phyloP scores from a whole-genome alignment of 2,888 invertebrate species.

The Drosophila pseudotalamancana region DNA sequence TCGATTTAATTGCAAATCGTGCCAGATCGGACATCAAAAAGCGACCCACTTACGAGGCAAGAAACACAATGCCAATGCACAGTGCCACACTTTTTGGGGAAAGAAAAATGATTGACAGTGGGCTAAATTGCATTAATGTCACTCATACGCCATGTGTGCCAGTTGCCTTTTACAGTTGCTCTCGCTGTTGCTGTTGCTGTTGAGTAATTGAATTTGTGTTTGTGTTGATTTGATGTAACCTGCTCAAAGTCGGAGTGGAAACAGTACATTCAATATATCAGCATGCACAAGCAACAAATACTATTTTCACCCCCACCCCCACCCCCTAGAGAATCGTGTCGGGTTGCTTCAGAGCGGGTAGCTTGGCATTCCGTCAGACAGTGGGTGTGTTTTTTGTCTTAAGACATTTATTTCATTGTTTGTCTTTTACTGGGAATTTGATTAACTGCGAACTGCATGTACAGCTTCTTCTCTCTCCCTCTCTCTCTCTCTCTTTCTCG shows the following conservation, averaged over 20 bases:
- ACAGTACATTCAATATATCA: conserved; percentile 51
- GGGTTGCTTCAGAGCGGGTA: conserved; percentile 10
- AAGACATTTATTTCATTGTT: conserved; percentile 55
- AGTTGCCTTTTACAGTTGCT: conserved; percentile 11
- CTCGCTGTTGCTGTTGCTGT: conserved; percentile 17
- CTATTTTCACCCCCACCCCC: not conserved
- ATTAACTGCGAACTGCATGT: conserved; percentile 48
- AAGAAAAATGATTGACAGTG: conserved; percentile 77
- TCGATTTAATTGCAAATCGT: conserved; percentile 74
- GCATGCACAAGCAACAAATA: conserved; percentile 24
- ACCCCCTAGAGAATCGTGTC: conserved; percentile 14
- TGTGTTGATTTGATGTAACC: conserved; percentile 75
- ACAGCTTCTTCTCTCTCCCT: not conserved
- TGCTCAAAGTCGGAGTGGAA: conserved; percentile 34
- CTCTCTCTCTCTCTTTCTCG: not conserved
- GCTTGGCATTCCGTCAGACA: conserved; percentile 30
- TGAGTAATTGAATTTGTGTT: conserved; percentile 79
- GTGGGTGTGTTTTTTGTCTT: conserved; percentile 39
- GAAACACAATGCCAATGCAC: conserved; percentile 27
- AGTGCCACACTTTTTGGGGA: conserved; percentile 23
- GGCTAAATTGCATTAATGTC: conserved; percentile 81
- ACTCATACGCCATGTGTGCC: conserved; percentile 57
- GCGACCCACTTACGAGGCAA: not conserved
- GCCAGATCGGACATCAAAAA: conserved; percentile 52
- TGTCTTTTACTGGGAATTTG: conserved; percentile 53